phyloP scores from a whole-genome alignment of 1,140 invertebrate species.

The Dufourea novaeangliae region DNA sequence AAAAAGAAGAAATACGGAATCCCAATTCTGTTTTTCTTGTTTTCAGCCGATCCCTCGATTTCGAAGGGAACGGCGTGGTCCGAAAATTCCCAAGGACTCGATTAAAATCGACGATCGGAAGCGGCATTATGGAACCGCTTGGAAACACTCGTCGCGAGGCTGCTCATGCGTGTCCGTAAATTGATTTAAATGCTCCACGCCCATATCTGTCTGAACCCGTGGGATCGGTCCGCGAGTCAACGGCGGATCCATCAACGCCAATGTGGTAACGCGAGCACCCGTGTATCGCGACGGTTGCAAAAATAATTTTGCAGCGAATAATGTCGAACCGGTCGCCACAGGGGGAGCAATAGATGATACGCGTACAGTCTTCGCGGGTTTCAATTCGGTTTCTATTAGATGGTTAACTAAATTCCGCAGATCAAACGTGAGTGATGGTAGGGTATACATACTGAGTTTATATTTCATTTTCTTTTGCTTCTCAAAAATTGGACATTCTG shows the following conservation, averaged over 20 bases:
- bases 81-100: slow-evolving; percentile 20
- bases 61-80: too few species aligned
- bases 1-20: not conserved
- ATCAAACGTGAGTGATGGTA: too few species aligned
- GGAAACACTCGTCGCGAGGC: slow-evolving; percentile 45
- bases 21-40: not conserved
- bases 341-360: slow-evolving; percentile 6
- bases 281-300: slow-evolving; percentile 31
- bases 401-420: too few species aligned
- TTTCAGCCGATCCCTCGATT: not conserved
- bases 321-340: slow-evolving; percentile 43
- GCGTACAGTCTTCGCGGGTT: not conserved
- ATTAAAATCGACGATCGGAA: slow-evolving; percentile 32
- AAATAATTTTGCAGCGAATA: slow-evolving; percentile 37
- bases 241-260: slow-evolving; percentile 42
- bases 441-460: too few species aligned
- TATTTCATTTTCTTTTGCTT: too few species aligned
- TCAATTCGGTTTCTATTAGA: not conserved
- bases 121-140: slow-evolving; percentile 44
- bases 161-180: slow-evolving; percentile 60
- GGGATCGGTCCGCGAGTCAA: slow-evolving; percentile 50
- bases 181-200: slow-evolving; percentile 66
- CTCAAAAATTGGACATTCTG: too few species aligned
- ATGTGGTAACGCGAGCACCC: slow-evolving; percentile 42
- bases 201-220: slow-evolving; percentile 46